These are phyloP conservation scores for Drosophila tsacasi DNA, from an alignment of 1,140 invertebrate genomes.

Conservation along the genomic window DNA sequence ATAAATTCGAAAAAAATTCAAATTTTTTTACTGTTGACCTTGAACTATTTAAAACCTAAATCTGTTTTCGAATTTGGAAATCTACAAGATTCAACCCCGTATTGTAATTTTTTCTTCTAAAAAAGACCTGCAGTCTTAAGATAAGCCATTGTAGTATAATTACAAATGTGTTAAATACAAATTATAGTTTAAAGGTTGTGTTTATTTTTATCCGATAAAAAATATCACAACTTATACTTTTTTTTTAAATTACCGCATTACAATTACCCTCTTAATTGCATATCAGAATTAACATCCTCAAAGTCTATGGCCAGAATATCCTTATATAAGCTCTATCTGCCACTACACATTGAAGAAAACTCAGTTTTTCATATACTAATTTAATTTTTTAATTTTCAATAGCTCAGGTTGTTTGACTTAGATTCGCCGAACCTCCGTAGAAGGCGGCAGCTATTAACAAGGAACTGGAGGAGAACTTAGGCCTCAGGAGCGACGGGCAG, in stretches of 20 bases:
- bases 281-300: neutral
- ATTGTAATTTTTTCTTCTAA: no score
- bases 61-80: no score
- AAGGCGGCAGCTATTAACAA: neutral
- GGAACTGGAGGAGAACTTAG: constrained; percentile 30
- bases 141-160: no score
- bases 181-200: neutral
- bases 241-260: neutral
- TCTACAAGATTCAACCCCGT: no score
- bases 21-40: no score
- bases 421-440: neutral
- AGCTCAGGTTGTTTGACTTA: constrained; percentile 19
- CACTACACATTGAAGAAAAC: neutral
- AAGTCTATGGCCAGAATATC: neutral
- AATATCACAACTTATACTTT: neutral
- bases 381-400: constrained; percentile 8
- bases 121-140: no score
- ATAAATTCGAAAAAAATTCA: no score
- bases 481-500: constrained; percentile 85
- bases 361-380: neutral
- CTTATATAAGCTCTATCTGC: neutral
- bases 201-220: neutral
- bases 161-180: no score
- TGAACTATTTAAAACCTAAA: no score
- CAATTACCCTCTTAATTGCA: neutral